Evolutionary conservation across 2,113 vertebrate species (phyloP).

Genomic region (Catharus bicknelli): DNA sequence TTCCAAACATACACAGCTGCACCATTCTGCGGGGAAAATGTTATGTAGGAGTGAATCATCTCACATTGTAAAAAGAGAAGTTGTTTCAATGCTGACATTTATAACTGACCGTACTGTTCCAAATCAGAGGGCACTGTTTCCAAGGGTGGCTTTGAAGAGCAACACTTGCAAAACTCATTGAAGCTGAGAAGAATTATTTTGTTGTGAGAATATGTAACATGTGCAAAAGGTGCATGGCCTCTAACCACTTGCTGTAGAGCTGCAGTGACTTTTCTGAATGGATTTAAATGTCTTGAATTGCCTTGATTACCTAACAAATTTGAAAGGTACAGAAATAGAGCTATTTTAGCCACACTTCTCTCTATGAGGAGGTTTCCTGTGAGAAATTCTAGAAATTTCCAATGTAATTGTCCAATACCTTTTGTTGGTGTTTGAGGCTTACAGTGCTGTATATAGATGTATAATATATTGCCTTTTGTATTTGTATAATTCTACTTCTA

Average conservation of each 20-base stretch:
- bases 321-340: not conserved
- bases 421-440: constrained; percentile 33
- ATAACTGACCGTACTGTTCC: constrained; percentile 9
- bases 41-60: not conserved
- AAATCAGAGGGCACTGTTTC: not conserved
- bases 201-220: not conserved
- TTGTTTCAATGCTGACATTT: not conserved
- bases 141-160: not conserved
- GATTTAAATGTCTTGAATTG: not conserved
- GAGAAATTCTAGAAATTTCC: constrained; percentile 41
- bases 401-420: constrained; percentile 1
- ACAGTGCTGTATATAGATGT: constrained; percentile 26
- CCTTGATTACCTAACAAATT: not conserved
- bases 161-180: not conserved
- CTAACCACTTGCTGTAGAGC: not conserved
- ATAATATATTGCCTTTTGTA: constrained; percentile 46
- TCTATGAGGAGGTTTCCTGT: not conserved
- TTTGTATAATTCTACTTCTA: constrained; percentile 26
- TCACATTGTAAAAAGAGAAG: not conserved
- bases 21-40: not conserved
- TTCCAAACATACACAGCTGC: not conserved
- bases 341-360: not conserved
- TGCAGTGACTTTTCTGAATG: not conserved
- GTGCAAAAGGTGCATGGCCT: not conserved
- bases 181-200: not conserved